Percentiles rank a stretch among this genome's conserved stretches.
phyloP scores from a whole-genome alignment of 2,113 vertebrate species.

The Caranx ignobilis region DNA sequence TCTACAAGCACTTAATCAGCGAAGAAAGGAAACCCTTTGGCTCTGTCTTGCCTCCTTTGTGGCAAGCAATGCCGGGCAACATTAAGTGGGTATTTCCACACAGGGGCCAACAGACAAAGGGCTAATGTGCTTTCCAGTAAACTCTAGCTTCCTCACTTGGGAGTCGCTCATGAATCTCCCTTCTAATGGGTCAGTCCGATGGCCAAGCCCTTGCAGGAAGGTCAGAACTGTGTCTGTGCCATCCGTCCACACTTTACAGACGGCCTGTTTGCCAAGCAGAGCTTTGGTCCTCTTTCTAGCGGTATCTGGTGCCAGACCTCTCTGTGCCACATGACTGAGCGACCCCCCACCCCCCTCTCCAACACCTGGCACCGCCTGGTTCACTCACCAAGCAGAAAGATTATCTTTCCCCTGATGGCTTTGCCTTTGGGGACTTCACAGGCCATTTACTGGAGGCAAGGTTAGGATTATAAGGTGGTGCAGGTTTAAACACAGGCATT shows the following conservation, averaged over 20 bases:
- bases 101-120: slow-evolving; percentile 63
- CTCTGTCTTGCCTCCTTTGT: slow-evolving; percentile 31
- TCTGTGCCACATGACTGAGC: slow-evolving; percentile 59
- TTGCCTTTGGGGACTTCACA: slow-evolving; percentile 39
- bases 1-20: slow-evolving; percentile 51
- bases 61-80: slow-evolving; percentile 51
- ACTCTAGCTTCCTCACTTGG: slow-evolving; percentile 52
- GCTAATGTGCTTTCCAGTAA: slow-evolving; percentile 74
- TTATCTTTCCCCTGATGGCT: slow-evolving; percentile 41
- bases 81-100: slow-evolving; percentile 70
- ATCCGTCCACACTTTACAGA: slow-evolving; percentile 37
- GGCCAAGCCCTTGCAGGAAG: slow-evolving; percentile 77
- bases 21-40: slow-evolving; percentile 55
- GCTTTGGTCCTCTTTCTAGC: slow-evolving; percentile 50
- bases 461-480: slow-evolving; percentile 27
- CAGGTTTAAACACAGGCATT: slow-evolving; percentile 34
- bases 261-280: slow-evolving; percentile 43
- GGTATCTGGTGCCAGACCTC: slow-evolving; percentile 54
- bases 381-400: slow-evolving; percentile 46
- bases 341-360: slow-evolving; percentile 29
- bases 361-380: slow-evolving; percentile 66
- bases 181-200: slow-evolving; percentile 69
- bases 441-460: slow-evolving; percentile 47
- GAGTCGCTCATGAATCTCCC: slow-evolving; percentile 63
- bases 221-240: slow-evolving; percentile 67